Evolutionary conservation across 2,113 vertebrate genomes (phyloP), one percentile per base, ranked within the genome.

Genomic region (Azemiops feae): DNA sequence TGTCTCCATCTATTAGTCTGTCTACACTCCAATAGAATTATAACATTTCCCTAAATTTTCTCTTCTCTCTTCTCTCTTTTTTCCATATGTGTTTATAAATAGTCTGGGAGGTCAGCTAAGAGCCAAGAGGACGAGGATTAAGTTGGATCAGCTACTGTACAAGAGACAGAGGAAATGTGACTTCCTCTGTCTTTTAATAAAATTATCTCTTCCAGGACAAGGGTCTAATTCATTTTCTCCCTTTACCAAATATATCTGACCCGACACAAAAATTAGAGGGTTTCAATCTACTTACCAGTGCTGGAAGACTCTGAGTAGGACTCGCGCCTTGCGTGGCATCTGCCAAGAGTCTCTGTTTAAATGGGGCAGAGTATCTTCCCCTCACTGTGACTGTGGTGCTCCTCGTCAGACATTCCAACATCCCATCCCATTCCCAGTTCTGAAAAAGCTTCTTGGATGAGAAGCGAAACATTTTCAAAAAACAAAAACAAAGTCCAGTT

Each of bases 181-280:
- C 0, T 0, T 92, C 0, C 0, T 85, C 34, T 64, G 2, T 85
- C 85, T 27, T 54, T 8, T 52, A 57, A 0, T 16, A 69, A 87
- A 27, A 93, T 45, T 60, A 6, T 90, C 18, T 16, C 50, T 91
- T 91, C 34, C 39, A 88, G 92, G 85, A 93, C 89, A 92, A 53
- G 86, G 88, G 94, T 95, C 85, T 10, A 95, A 91, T 96, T 55
- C 0, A 94, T 95, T 96, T 96, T 89, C 89, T 94, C 81, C 89
- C 93, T 95, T 57, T 92, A 92, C 95, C 96, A 60, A 27, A 23
- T 60, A 60, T 58, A 25, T 25, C 23, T 9, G 57, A 58, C 23
- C 57, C 3, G 25, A 60, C 8, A 27, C 9, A 25, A 58, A 58
- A 58, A 58, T 27, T 25, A 10, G 23, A 27, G 8, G 23, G 57